phyloP scores from a whole-genome alignment of 2,113 vertebrate genomes.

The Clarias batrachus region DNA sequence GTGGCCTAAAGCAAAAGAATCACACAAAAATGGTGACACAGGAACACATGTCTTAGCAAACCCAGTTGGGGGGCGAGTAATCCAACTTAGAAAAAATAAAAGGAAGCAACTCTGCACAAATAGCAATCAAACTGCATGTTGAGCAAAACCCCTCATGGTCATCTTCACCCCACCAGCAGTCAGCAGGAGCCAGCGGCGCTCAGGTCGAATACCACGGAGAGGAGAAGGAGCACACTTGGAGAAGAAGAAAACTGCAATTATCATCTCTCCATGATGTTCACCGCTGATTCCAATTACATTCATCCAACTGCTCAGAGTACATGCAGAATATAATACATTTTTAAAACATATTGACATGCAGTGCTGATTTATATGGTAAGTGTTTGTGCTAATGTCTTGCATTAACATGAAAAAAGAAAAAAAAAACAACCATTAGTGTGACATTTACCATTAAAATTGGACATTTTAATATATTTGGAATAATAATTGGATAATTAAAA shows the following conservation, averaged over 20 bases:
- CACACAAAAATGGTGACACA: neutral
- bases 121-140: slow-evolving; percentile 35
- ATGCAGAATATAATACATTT: slow-evolving; percentile 2
- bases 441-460: neutral
- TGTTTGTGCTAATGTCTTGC: neutral
- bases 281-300: slow-evolving; percentile 31
- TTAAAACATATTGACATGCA: neutral
- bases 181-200: slow-evolving; percentile 22
- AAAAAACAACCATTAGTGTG: neutral
- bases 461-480: too few relatives aligned
- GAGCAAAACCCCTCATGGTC: slow-evolving; percentile 8
- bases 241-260: slow-evolving; percentile 31
- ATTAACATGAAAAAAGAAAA: neutral
- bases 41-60: slow-evolving; percentile 17
- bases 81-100: neutral
- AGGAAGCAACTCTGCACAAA: neutral
- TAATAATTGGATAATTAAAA: too few relatives aligned
- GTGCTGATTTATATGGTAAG: neutral
- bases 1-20: neutral
- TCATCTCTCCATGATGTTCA: slow-evolving; percentile 26
- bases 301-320: slow-evolving; percentile 11
- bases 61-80: neutral
- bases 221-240: slow-evolving; percentile 21
- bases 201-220: slow-evolving; percentile 12
- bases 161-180: slow-evolving; percentile 17